Evolutionary conservation across 1,140 invertebrate genomes (phyloP).

Genomic region (Philaenus spumarius): DNA sequence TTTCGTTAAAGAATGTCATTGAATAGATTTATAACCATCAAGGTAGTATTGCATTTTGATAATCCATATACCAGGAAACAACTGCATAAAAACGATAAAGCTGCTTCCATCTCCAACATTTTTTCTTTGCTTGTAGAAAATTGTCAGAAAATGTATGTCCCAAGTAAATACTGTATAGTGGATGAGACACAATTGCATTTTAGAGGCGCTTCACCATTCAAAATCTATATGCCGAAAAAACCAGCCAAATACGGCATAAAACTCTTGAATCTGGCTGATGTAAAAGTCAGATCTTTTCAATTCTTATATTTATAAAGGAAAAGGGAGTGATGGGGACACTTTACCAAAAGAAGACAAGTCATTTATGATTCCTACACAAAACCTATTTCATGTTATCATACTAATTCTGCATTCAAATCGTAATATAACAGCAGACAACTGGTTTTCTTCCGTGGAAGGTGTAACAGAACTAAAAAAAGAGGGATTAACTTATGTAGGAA

Average conservation of each 20-base stretch:
- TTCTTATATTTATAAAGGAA: slow-evolving; percentile 15
- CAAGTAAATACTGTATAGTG: slow-evolving; percentile 30
- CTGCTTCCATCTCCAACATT: slow-evolving; percentile 29
- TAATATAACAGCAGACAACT: slow-evolving; percentile 37
- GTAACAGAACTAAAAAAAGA: slow-evolving; percentile 32
- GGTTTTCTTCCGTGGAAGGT: slow-evolving; percentile 33
- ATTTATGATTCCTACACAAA: slow-evolving; percentile 25
- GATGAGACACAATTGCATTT: slow-evolving; percentile 41
- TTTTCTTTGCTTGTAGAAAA: slow-evolving; percentile 38
- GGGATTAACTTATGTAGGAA: slow-evolving; percentile 20
- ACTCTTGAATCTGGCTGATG: slow-evolving; percentile 8
- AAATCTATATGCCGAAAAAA: slow-evolving; percentile 42
- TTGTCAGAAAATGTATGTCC: slow-evolving; percentile 33
- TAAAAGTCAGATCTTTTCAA: slow-evolving; percentile 16
- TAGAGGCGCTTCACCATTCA: slow-evolving; percentile 37
- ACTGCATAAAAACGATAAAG: too few relatives aligned
- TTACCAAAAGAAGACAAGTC: slow-evolving; percentile 24
- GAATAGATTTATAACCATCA: too few relatives aligned
- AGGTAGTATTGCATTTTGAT: too few relatives aligned
- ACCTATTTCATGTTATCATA: slow-evolving; percentile 31
- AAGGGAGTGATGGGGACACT: background rate
- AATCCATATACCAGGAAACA: too few relatives aligned
- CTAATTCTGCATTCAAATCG: slow-evolving; percentile 30
- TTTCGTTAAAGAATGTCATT: too few relatives aligned
- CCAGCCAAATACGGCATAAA: slow-evolving; percentile 39